These are phyloP conservation scores for Lepidurus packardi DNA, from an alignment of 1,140 invertebrate species.

Conservation along the genomic window DNA sequence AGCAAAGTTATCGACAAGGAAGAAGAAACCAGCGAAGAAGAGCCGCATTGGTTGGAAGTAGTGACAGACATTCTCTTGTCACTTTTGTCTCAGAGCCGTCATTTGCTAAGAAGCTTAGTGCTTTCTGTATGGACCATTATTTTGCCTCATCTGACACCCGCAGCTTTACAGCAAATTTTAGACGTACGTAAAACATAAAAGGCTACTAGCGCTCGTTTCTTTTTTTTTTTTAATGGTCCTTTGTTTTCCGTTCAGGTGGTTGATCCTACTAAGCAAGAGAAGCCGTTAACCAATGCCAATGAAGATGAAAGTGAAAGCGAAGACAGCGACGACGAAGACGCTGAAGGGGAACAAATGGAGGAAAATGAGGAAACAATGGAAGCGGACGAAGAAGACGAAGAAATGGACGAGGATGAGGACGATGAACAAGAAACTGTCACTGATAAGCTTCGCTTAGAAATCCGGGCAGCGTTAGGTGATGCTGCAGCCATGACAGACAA, in stretches of 20 bases:
- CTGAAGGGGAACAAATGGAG: slow-evolving; percentile 42
- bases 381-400: slow-evolving; percentile 46
- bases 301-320: slow-evolving; percentile 43
- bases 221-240: slow-evolving; percentile 6
- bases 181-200: slow-evolving; percentile 46
- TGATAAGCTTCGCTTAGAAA: slow-evolving; percentile 52
- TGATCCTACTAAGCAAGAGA: slow-evolving; percentile 57
- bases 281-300: slow-evolving; percentile 47
- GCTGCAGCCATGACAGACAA: slow-evolving; percentile 38
- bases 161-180: slow-evolving; percentile 63
- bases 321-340: slow-evolving; percentile 39
- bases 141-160: slow-evolving; percentile 59
- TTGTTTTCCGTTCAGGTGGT: slow-evolving; percentile 47
- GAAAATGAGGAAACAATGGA: slow-evolving; percentile 44
- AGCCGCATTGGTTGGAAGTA: slow-evolving; percentile 71
- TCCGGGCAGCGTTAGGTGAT: slow-evolving; percentile 38
- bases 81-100: slow-evolving; percentile 61
- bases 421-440: slow-evolving; percentile 54
- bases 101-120: slow-evolving; percentile 60
- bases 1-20: slow-evolving; percentile 33
- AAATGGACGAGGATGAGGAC: slow-evolving; percentile 38
- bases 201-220: background rate
- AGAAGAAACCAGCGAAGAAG: slow-evolving; percentile 43
- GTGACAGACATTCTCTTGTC: slow-evolving; percentile 68
- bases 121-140: slow-evolving; percentile 65